These are phyloP conservation scores for Oreonectes daqikongensis DNA, from an alignment of 2,797 vertebrate species.

Conservation along the genomic window DNA sequence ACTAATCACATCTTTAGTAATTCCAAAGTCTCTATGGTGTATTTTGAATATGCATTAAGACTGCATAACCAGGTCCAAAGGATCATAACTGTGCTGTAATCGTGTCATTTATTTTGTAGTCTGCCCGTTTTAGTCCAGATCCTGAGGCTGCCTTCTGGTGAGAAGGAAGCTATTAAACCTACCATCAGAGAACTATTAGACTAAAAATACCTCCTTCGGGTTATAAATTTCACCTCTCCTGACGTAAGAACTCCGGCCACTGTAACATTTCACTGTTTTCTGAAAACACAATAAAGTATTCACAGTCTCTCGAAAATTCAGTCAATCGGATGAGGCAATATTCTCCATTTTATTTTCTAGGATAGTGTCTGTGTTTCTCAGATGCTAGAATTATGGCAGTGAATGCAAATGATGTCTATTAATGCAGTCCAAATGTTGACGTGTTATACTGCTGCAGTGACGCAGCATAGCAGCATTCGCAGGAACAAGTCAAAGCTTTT, in stretches of 20 bases:
- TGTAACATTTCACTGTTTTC: background rate
- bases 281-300: background rate
- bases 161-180: conserved; percentile 39
- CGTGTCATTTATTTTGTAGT: conserved; percentile 4
- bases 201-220: conserved; percentile 44
- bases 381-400: conserved; percentile 16
- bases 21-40: background rate
- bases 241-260: background rate
- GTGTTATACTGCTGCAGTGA: conserved; percentile 38
- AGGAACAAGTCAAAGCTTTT: conserved; percentile 31
- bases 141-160: conserved; percentile 23
- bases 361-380: background rate
- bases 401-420: conserved; percentile 47
- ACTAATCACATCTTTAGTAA: background rate
- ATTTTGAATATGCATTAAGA: background rate
- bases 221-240: conserved; percentile 30
- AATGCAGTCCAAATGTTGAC: conserved; percentile 43
- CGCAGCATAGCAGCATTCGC: conserved; percentile 29
- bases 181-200: conserved; percentile 37
- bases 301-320: background rate
- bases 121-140: conserved; percentile 9
- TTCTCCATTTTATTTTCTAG: background rate
- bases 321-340: background rate
- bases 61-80: background rate
- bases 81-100: background rate